These are phyloP conservation scores for Metallyticus violacea DNA, from an alignment of 2,888 invertebrate genomes.

Conservation along the genomic window DNA sequence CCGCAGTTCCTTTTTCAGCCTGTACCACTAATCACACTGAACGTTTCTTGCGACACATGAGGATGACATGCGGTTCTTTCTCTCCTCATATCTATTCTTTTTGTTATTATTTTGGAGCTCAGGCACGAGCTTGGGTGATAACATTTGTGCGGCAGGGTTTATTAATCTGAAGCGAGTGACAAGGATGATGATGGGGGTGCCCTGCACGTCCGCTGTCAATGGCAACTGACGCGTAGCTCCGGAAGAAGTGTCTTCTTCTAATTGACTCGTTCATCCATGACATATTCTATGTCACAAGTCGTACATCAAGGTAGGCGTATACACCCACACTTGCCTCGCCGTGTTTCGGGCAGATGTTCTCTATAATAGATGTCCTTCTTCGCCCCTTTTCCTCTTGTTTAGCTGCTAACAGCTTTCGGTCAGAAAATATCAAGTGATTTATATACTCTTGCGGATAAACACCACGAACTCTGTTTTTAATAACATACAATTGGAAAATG, in stretches of 20 bases:
- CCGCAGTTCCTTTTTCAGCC: not conserved
- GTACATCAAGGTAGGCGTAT: not conserved
- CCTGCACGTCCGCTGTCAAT: conserved; percentile 1
- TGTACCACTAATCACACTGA: not conserved
- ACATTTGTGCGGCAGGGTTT: not conserved
- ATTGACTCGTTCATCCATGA: conserved; percentile 2
- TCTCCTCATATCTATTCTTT: not conserved
- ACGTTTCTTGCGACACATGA: not conserved
- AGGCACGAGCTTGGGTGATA: not conserved
- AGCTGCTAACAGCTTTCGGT: not conserved
- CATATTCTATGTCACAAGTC: not conserved
- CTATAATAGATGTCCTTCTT: not conserved
- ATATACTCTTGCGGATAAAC: not conserved
- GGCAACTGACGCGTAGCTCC: conserved; percentile 13
- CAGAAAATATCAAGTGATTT: not conserved
- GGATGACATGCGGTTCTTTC: not conserved
- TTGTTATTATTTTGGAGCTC: not conserved
- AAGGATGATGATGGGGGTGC: not conserved
- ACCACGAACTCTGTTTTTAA: too few relatives aligned
- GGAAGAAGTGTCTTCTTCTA: conserved; percentile 9
- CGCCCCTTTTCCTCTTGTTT: not conserved
- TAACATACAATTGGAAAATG: too few relatives aligned
- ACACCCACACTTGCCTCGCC: not conserved
- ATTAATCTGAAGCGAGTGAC: conserved; percentile 22
- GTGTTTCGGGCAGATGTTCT: not conserved